Base-by-base conservation (phyloP, 2,797 vertebrate species). In the Anomalospiza imberbis region DNA sequence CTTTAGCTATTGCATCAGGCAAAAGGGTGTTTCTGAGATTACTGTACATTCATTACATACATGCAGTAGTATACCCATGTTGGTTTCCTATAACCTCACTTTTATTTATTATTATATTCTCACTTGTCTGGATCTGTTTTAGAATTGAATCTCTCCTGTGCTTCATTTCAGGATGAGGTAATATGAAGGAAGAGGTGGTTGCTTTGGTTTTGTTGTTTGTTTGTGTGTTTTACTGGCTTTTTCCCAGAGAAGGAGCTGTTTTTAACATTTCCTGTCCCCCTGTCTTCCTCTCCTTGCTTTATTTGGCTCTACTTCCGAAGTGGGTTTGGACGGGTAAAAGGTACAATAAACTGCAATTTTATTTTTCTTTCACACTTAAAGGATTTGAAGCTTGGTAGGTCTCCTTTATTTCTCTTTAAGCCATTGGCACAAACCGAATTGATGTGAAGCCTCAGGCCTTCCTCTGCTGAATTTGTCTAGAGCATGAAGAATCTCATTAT, bases 401-500 rank as follows among this genome's bases (percentile, higher is more conserved):
- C 18, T 83, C 55, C 44, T 32, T 67, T 54, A 67, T 71, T 86
- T 67, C 40, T 18, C 51, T 94, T 71, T 65, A 73, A 90, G 51
- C 82, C 81, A 73, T 77, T 94, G 94, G 93, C 71, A 94, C 48
- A 75, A 61, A 55, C 81, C 36, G 84, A 96, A 96, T 92, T 85
- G 88, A 92, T 93, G 85, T 76, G 85, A 77, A 91, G 94, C 91
- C 94, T 86, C 70, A 53, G 91, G 94, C 88, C 55, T 95, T 95
- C 92, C 40, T 54, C 48, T 80, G 87, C 86, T 75, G 93, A 74
- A 92, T 96, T 95, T 96, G 94, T 96, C 84, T 86, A 79, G 66
- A 93, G 87, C 92, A 85, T 93, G 94, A 86, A 94, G 94, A 94
- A 96, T 96, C 94, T 96, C 85, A 91, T 97, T 96, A 96, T 87